Percentiles rank a stretch among this genome's conserved stretches.
Evolutionary conservation across 2,113 vertebrate genomes (phyloP).

Genomic region (Poeciliopsis prolifica): DNA sequence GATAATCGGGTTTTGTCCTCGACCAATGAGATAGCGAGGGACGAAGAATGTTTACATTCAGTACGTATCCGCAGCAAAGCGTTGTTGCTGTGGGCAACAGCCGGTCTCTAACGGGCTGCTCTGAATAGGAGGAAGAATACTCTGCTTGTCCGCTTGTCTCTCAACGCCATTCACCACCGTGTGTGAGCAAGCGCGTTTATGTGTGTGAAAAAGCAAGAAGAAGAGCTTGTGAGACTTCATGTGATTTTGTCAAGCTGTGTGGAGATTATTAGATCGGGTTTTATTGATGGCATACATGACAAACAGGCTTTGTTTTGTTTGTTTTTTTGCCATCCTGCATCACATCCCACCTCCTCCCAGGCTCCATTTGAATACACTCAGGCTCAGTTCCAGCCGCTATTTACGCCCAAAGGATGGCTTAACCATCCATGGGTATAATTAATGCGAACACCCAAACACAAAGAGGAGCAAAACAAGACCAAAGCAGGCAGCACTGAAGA

Average conservation of each 20-base stretch:
- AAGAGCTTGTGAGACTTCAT: conserved; percentile 16
- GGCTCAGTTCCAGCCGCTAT: conserved; percentile 46
- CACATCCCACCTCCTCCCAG: conserved; percentile 1
- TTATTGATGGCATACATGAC: conserved; percentile 61
- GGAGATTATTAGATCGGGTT: conserved; percentile 52
- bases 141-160: conserved; percentile 79
- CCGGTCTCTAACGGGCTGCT: conserved; percentile 70
- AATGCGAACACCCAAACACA: conserved; percentile 47
- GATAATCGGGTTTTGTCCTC: conserved; percentile 76
- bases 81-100: conserved; percentile 76
- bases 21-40: conserved; percentile 68
- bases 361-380: conserved; percentile 29
- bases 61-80: conserved; percentile 70
- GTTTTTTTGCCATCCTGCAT: neutral
- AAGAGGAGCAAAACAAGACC: conserved; percentile 2
- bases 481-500: conserved; percentile 2
- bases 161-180: conserved; percentile 67
- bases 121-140: conserved; percentile 79
- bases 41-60: conserved; percentile 80
- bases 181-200: conserved; percentile 50
- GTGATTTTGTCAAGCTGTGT: conserved; percentile 20
- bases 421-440: conserved; percentile 52
- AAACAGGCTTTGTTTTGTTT: conserved; percentile 50
- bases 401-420: conserved; percentile 26
- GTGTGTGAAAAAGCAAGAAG: conserved; percentile 25